phyloP scores from a whole-genome alignment of 2,888 invertebrate genomes.

The Andrena bucephala region DNA sequence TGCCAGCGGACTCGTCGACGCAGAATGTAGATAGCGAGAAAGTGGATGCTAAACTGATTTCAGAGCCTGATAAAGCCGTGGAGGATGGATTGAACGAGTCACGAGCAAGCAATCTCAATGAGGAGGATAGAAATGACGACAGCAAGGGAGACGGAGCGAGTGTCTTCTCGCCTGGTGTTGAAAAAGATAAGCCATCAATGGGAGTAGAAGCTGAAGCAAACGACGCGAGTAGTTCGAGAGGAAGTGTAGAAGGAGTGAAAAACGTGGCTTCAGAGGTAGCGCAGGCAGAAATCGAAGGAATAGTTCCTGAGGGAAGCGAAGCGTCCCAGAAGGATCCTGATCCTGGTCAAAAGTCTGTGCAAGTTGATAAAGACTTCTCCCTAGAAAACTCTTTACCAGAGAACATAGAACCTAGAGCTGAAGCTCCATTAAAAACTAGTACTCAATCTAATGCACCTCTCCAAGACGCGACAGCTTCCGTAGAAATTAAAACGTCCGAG shows the following conservation, averaged over 20 bases:
- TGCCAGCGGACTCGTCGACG: neutral
- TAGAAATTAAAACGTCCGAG: neutral
- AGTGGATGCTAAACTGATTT: constrained; percentile 1
- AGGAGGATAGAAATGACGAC: neutral
- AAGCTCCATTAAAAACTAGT: neutral
- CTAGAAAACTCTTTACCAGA: constrained; percentile 20
- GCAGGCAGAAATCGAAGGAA: neutral
- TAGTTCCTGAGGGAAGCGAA: constrained; percentile 3
- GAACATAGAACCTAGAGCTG: neutral
- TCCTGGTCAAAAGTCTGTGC: constrained; percentile 16
- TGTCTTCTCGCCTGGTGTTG: neutral
- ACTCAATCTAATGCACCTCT: neutral
- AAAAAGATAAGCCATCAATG: neutral
- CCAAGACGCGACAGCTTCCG: neutral
- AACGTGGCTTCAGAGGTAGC: constrained; percentile 12
- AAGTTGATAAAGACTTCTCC: constrained; percentile 41
- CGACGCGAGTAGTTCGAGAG: neutral
- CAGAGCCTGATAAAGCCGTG: neutral
- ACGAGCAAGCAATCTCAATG: neutral
- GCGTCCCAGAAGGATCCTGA: constrained; percentile 19
- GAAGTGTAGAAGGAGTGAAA: constrained; percentile 10
- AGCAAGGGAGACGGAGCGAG: neutral
- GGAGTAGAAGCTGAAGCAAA: neutral
- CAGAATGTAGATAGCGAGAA: neutral
- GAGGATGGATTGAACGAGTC: constrained; percentile 9